These are phyloP conservation scores for Calycopis cecrops DNA, from an alignment of 1,140 invertebrate species.

Conservation along the genomic window DNA sequence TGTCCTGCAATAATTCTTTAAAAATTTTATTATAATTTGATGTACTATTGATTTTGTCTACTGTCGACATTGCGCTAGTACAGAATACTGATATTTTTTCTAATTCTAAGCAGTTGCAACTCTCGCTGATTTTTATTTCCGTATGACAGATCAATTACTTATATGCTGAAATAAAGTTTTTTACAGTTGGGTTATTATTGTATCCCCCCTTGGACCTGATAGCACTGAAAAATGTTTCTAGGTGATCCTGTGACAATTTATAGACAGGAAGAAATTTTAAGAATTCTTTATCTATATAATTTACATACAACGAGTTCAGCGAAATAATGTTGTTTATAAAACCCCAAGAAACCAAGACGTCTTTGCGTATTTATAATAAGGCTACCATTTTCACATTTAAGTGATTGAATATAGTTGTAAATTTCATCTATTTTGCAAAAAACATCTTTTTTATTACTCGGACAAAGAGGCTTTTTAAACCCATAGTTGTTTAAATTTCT, in stretches of 20 bases:
- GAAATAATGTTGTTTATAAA: conserved; percentile 3
- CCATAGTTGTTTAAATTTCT: conserved; percentile 9
- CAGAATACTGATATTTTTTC: conserved; percentile 1
- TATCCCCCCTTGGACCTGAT: too few relatives aligned
- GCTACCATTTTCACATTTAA: too few relatives aligned
- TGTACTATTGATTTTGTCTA: conserved; percentile 6
- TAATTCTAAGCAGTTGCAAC: conserved; percentile 10
- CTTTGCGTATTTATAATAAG: too few relatives aligned
- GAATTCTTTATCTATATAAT: conserved; percentile 3
- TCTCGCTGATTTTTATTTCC: too few relatives aligned
- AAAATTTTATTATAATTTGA: conserved; percentile 11
- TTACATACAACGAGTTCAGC: conserved; percentile 6
- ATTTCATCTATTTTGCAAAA: conserved; percentile 1
- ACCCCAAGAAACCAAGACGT: too few relatives aligned
- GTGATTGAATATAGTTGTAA: too few relatives aligned
- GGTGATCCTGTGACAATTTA: too few relatives aligned
- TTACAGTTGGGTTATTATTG: too few relatives aligned
- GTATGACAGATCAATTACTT: conserved; percentile 1
- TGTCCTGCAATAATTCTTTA: conserved; percentile 2
- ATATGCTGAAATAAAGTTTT: conserved; percentile 6
- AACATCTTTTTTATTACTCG: neutral
- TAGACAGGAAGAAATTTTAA: too few relatives aligned
- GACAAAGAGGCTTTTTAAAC: conserved; percentile 5
- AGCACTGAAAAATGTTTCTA: too few relatives aligned
- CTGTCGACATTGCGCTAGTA: neutral